A percentile compares a stretch with the other conserved stretches of the same genome.
Conservation (phyloP, 2,113 vertebrate species). For the Stomatorhinus ivindoensis region DNA sequence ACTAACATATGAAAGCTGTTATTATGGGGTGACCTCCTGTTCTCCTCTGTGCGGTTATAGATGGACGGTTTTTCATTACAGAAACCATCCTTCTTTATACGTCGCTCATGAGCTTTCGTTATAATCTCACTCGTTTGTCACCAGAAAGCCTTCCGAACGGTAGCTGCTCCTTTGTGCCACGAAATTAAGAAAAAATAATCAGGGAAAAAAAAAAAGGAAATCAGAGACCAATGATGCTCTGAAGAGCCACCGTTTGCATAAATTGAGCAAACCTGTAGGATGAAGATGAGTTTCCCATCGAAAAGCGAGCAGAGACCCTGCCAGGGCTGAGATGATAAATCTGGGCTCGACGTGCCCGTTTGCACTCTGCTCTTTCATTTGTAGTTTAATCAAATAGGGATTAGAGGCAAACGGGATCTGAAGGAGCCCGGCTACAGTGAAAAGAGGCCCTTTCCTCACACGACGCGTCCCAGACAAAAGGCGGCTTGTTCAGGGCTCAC, state of each 20-base stretch:
- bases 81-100: background rate
- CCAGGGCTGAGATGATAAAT: background rate
- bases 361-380: background rate
- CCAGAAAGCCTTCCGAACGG: background rate
- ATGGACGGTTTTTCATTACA: background rate
- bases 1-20: background rate
- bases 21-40: background rate
- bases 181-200: background rate
- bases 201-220: background rate
- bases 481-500: background rate
- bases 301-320: background rate
- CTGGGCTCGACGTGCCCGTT: background rate
- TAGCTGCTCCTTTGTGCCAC: background rate
- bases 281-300: background rate
- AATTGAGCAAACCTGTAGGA: conserved; percentile 3
- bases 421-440: background rate
- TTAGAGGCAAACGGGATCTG: background rate
- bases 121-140: background rate
- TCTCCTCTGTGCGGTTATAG: background rate
- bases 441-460: background rate
- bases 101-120: background rate
- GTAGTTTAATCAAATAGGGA: conserved; percentile 4
- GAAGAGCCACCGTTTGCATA: background rate
- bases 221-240: background rate
- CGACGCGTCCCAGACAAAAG: background rate